Base-by-base conservation (phyloP, 1,140 invertebrate species). In the Anagrus nilaparvatae region DNA sequence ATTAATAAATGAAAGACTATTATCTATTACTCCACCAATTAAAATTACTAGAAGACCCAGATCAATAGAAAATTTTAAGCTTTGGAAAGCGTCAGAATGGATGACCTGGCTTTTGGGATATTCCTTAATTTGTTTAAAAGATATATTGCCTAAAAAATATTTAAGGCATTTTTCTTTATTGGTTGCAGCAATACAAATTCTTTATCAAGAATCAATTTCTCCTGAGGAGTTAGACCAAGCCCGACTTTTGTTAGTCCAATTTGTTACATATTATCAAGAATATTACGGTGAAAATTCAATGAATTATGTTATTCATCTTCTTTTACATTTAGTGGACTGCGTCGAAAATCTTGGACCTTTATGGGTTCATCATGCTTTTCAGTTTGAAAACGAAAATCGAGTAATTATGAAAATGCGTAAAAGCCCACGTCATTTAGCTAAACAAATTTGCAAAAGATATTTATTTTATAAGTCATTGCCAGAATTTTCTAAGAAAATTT, bases 81-180 rank as follows among this genome's bases (percentile, higher is more conserved):
- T 46, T 7, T 54, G 49, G 49, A 51, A 49, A 37, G 49, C 52
- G 5, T 47, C 47, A 6, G 52, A 54, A 37, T 54, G 44, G 39
- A 35, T 29, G 1, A 45, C 39, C 14, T 53, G 49, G 49, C 32
- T 53, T 3, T 23, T 53, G 1, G 47, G 33, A 23, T 53, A 49
- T 28, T 46, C 34, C 24, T 31, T 53, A 25, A 33, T 41, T n/a
- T 51, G 47, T 45, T 40, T 53, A 12, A 3, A 43, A 34, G 35
- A 36, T 13, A 35, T 53, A 27, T 37, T 51, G 25, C 43, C 42
- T 17, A 43, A 12, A 12, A 47, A 48, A 47, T 52, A 52, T 41
- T 40, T 52, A 19, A 12, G 31, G 9, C 46, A 48, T 30, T 32
- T 46, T 12, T 31, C 41, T 9, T 12, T 38, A 8, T 43, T 47